A percentile compares a stretch with the other conserved stretches of the same genome.
These are phyloP conservation scores for Cephus spinipes DNA, from an alignment of 2,888 invertebrate genomes.

Conservation along the genomic window DNA sequence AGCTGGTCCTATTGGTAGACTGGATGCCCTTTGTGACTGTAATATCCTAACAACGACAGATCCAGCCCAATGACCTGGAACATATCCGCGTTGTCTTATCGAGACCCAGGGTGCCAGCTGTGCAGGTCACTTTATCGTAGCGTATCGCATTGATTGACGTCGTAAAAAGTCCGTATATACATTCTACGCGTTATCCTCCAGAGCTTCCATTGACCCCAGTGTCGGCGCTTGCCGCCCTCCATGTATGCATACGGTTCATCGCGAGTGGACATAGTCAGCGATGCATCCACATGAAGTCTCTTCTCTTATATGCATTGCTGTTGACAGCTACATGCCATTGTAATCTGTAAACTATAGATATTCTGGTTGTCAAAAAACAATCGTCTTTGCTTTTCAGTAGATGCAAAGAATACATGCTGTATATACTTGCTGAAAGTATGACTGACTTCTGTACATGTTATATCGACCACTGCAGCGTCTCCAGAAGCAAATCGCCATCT, in stretches of 20 bases:
- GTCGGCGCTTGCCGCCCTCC: background rate
- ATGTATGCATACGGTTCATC: background rate
- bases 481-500: background rate
- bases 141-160: background rate
- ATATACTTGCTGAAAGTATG: background rate
- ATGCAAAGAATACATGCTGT: background rate
- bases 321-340: background rate
- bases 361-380: background rate
- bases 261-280: background rate
- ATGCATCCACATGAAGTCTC: background rate
- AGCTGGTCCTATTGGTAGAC: background rate
- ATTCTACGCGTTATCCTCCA: conserved; percentile 5
- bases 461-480: no score
- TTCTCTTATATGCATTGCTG: background rate
- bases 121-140: background rate
- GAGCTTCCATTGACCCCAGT: conserved; percentile 20
- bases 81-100: background rate
- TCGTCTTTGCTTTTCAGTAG: background rate
- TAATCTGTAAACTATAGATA: background rate
- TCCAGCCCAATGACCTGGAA: background rate
- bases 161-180: background rate
- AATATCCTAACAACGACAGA: background rate
- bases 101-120: background rate
- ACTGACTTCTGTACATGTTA: background rate
- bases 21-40: background rate